phyloP scores from a whole-genome alignment of 1,140 invertebrate species.

The Mya arenaria region DNA sequence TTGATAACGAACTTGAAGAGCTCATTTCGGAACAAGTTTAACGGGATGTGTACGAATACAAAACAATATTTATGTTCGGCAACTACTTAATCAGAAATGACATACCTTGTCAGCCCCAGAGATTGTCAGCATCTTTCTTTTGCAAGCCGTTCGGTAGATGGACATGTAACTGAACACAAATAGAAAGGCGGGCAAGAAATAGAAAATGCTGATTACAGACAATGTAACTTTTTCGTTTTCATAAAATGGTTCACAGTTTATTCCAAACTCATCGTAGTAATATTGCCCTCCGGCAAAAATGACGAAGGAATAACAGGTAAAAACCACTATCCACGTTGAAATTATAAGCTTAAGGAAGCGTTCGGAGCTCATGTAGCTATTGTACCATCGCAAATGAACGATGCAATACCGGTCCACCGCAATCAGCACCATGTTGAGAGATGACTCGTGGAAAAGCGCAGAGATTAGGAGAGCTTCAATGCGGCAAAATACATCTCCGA shows the following conservation, averaged over 20 bases:
- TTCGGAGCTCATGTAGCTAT: slow-evolving; percentile 21
- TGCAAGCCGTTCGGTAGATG: slow-evolving; percentile 47
- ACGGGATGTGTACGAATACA: background rate
- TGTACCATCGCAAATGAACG: slow-evolving; percentile 91
- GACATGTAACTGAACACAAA: slow-evolving; percentile 54
- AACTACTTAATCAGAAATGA: background rate
- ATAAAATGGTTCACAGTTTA: slow-evolving; percentile 63
- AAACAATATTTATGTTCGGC: background rate
- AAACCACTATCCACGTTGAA: slow-evolving; percentile 49
- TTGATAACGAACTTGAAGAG: background rate
- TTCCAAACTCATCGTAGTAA: slow-evolving; percentile 58
- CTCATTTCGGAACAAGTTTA: background rate
- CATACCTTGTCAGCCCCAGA: slow-evolving; percentile 43
- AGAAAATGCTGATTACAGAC: slow-evolving; percentile 55
- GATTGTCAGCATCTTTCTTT: slow-evolving; percentile 16
- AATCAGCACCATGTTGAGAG: slow-evolving; percentile 95
- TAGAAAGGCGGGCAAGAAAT: slow-evolving; percentile 49
- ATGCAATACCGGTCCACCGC: slow-evolving; percentile 97
- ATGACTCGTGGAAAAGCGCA: slow-evolving; percentile 93
- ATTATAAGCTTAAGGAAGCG: slow-evolving; percentile 47
- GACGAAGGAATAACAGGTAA: slow-evolving; percentile 51
- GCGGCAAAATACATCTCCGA: slow-evolving; percentile 92
- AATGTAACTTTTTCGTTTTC: slow-evolving; percentile 40
- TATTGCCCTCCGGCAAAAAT: slow-evolving; percentile 54
- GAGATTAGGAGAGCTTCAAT: slow-evolving; percentile 92